Percentiles rank a stretch among this genome's conserved stretches.
These are phyloP conservation scores for Epinephelus awoara DNA, from an alignment of 2,797 vertebrate genomes.

Conservation along the genomic window DNA sequence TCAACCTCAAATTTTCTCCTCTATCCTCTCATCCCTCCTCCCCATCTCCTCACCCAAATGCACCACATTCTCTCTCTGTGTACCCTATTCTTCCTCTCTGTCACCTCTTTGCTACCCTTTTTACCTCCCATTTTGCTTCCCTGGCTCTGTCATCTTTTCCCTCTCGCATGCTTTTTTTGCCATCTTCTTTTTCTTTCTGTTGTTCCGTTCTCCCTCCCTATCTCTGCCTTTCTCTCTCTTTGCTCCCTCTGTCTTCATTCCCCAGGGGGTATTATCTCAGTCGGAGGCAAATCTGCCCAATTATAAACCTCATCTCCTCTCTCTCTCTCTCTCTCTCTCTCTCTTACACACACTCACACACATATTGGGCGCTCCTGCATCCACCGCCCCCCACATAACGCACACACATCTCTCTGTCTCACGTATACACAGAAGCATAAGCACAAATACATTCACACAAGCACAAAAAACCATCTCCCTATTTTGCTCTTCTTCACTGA, in stretches of 20 bases:
- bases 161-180: constrained; percentile 50
- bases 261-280: constrained; percentile 86
- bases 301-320: constrained; percentile 87
- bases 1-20: constrained; percentile 55
- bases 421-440: constrained; percentile 53
- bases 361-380: constrained; percentile 48
- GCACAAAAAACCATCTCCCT: constrained; percentile 63
- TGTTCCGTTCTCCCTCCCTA: constrained; percentile 58
- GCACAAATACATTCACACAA: constrained; percentile 64
- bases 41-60: constrained; percentile 40
- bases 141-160: constrained; percentile 51
- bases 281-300: constrained; percentile 87
- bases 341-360: constrained; percentile 25
- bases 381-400: constrained; percentile 23
- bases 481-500: constrained; percentile 72
- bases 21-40: constrained; percentile 43
- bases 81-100: constrained; percentile 50
- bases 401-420: constrained; percentile 41
- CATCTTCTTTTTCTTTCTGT: constrained; percentile 56
- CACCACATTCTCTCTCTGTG: constrained; percentile 46
- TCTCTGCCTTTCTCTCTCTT: constrained; percentile 59
- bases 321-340: constrained; percentile 51
- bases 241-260: constrained; percentile 75
- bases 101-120: constrained; percentile 66
- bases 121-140: constrained; percentile 65